phyloP scores from a whole-genome alignment of 2,113 vertebrate genomes.

The Atractosteus spatula region DNA sequence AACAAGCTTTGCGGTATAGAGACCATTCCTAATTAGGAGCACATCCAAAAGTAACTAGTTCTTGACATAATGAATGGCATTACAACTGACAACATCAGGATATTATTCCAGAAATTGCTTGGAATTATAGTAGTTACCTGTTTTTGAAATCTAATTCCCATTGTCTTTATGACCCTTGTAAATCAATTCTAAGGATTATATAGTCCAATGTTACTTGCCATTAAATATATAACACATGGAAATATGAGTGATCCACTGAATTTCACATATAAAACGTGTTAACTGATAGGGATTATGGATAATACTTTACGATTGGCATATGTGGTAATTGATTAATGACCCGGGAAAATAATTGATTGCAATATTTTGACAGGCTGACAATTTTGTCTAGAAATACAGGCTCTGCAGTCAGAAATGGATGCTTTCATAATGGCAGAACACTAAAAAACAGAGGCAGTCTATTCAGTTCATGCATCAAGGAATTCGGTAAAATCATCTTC shows the following conservation, averaged over 20 bases:
- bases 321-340: constrained; percentile 58
- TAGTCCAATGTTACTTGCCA: too few relatives aligned
- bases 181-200: too few relatives aligned
- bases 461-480: constrained; percentile 42
- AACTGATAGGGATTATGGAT: constrained; percentile 42
- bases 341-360: constrained; percentile 46
- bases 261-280: constrained; percentile 13
- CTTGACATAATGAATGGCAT: background rate
- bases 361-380: constrained; percentile 49
- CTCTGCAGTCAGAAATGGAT: constrained; percentile 39
- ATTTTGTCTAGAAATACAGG: constrained; percentile 42
- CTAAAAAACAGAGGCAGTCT: constrained; percentile 20
- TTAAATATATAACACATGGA: background rate
- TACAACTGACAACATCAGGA: background rate
- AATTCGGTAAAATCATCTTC: constrained; percentile 48
- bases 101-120: background rate
- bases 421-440: constrained; percentile 4
- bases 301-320: constrained; percentile 56
- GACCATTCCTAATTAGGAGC: background rate
- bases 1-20: background rate
- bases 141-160: too few relatives aligned
- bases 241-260: background rate
- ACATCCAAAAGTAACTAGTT: background rate
- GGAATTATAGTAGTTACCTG: background rate
- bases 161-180: too few relatives aligned